phyloP scores from a whole-genome alignment of 2,888 invertebrate species.

The Caenorhabditis virilis region DNA sequence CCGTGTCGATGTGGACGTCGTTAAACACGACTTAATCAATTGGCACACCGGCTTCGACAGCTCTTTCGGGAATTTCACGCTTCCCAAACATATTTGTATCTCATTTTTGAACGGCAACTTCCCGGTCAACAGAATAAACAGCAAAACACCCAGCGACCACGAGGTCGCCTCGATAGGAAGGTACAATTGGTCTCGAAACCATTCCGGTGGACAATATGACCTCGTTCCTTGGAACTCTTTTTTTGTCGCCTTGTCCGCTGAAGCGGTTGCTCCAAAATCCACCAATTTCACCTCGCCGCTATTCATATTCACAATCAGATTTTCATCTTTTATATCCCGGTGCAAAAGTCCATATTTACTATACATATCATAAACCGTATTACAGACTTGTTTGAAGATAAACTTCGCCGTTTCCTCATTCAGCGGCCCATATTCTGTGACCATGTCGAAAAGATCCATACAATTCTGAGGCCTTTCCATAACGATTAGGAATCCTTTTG shows the following conservation, averaged over 20 bases:
- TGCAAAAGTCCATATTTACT: constrained; percentile 59
- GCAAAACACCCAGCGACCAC: constrained; percentile 84
- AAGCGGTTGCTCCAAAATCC: constrained; percentile 64
- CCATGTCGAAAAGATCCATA: constrained; percentile 64
- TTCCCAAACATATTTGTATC: constrained; percentile 62
- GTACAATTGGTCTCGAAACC: constrained; percentile 60
- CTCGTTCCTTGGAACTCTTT: constrained; percentile 64
- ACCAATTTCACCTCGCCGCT: constrained; percentile 62
- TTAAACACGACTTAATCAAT: constrained; percentile 50
- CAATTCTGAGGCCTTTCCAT: constrained; percentile 63
- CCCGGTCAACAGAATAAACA: constrained; percentile 60
- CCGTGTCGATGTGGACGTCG: constrained; percentile 43
- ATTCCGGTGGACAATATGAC: constrained; percentile 65
- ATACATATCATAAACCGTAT: constrained; percentile 60
- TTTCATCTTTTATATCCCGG: constrained; percentile 66
- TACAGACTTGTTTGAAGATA: constrained; percentile 56
- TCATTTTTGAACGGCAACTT: constrained; percentile 61
- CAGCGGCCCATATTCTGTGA: constrained; percentile 57
- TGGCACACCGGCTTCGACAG: constrained; percentile 49
- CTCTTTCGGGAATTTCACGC: constrained; percentile 56
- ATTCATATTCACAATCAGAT: constrained; percentile 62
- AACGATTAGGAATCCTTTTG: constrained; percentile 63
- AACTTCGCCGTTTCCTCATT: constrained; percentile 58
- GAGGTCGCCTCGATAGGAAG: constrained; percentile 72
- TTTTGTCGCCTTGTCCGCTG: constrained; percentile 54